Evolutionary conservation across 2,888 invertebrate genomes (phyloP).

Genomic region (Cremastobaeus sp.): DNA sequence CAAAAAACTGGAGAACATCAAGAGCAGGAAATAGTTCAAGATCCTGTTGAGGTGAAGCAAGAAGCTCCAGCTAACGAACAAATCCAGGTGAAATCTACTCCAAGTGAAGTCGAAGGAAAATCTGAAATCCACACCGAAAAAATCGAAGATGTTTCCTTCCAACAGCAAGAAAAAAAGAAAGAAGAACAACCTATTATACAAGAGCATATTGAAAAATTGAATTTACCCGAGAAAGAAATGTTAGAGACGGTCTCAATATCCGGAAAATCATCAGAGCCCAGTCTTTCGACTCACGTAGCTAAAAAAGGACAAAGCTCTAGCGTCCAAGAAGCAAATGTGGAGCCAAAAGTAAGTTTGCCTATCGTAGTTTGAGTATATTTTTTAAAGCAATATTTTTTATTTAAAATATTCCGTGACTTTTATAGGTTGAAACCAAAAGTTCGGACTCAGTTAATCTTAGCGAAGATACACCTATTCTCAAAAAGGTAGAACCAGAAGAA

Average conservation of each 20-base stretch:
- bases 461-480: no score
- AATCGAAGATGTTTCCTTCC: conserved; percentile 50
- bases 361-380: no score
- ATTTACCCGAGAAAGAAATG: conserved; percentile 40
- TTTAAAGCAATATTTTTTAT: no score
- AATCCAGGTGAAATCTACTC: conserved; percentile 52
- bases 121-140: conserved; percentile 62
- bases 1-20: conserved; percentile 56
- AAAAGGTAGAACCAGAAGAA: no score
- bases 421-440: conserved; percentile 50
- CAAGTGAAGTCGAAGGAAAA: conserved; percentile 29
- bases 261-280: no score
- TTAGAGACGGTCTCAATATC: conserved; percentile 43
- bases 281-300: no score
- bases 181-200: conserved; percentile 19
- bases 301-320: no score
- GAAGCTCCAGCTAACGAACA: conserved; percentile 58
- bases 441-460: conserved; percentile 26
- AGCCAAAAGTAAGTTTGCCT: conserved; percentile 49
- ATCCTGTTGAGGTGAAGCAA: conserved; percentile 53
- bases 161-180: conserved; percentile 27
- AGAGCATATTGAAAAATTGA: conserved; percentile 15
- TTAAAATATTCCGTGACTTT: neutral
- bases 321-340: conserved; percentile 43
- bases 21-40: conserved; percentile 59